Base-by-base conservation (phyloP, 2,797 vertebrate species). In the Semotilus atromaculatus region DNA sequence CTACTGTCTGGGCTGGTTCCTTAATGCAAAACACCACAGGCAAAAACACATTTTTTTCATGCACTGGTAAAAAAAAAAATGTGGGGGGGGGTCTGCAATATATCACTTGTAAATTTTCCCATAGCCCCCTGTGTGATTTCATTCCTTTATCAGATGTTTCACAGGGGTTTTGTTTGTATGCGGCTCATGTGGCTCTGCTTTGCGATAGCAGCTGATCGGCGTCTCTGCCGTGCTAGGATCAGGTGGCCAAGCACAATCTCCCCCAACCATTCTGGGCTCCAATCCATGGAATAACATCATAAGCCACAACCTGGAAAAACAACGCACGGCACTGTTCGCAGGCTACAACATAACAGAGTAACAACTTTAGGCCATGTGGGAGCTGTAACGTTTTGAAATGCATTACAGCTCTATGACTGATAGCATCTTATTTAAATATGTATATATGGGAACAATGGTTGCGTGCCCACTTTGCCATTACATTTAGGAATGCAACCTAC, bases 251-350 rank as follows among this genome's bases (percentile, higher is more conserved):
- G 79, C 82, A 48, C 48, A 84, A 86, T 84, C 88, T 89, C 85
- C 26, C 78, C 31, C 66, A 85, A 86, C 84, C 79, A 34, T 83
- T 88, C 89, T 86, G 89, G 87, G 89, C 87, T 85, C 48, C 38
- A 34, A 58, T 87, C 89, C 89, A 90, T 74, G 70, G 66, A 89
- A 90, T 88, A 90, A 88, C 89, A 87, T 88, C 89, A 90, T 87
- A 76, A 87, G 64, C 67, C 83, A 80, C 21, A 66, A 86, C 78
- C 86, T 86, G 85, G 86, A 87, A 87, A 87, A 87, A 86, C 87
- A 89, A 80, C 55, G n/a, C 62, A 40, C 16, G 40, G 83, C 85
- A n/a, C 74, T 87, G 89, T 87, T 86, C 84, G 40, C 86, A 67
- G 19, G 74, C 85, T 85, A 67, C 83, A 87, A 73, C 60, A 86